A percentile compares a stretch with the other conserved stretches of the same genome.
Conservation (phyloP, 1,140 invertebrate genomes). For the Mizuhopecten yessoensis region DNA sequence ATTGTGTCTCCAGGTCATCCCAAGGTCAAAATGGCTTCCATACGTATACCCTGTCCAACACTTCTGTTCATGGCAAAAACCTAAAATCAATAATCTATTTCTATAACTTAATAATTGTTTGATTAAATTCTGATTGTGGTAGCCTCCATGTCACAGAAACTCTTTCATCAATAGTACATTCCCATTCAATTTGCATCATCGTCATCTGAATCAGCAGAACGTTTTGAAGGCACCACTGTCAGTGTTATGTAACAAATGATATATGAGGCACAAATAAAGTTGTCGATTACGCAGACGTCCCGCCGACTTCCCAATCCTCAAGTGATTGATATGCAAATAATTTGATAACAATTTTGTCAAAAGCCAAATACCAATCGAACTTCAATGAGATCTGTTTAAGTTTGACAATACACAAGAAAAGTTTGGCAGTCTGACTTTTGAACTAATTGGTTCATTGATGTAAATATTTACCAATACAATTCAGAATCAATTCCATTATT, state of each 20-base stretch:
- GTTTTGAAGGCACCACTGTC: slow-evolving; percentile 3
- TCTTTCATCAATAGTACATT: slow-evolving; percentile 25
- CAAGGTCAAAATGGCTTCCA: background rate
- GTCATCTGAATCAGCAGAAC: slow-evolving; percentile 31
- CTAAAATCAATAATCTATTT: slow-evolving; percentile 27
- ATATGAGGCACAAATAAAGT: background rate
- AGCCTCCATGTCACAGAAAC: background rate
- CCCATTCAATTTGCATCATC: background rate
- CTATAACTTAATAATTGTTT: slow-evolving; percentile 10
- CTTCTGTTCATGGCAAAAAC: background rate
- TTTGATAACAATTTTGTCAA: background rate
- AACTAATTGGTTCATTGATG: background rate
- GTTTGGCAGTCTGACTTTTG: background rate
- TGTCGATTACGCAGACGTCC: background rate
- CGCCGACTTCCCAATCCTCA: background rate
- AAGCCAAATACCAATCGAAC: background rate
- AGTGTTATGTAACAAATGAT: background rate
- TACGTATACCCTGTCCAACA: background rate
- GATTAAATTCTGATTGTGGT: slow-evolving; percentile 12
- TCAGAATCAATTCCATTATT: too few species aligned
- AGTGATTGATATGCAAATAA: background rate
- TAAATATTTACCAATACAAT: too few species aligned
- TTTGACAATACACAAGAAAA: background rate
- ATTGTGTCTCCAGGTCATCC: background rate
- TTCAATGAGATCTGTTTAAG: background rate